Evolutionary conservation across 2,113 vertebrate species (phyloP).

Genomic region (Marcusenius ussheri): DNA sequence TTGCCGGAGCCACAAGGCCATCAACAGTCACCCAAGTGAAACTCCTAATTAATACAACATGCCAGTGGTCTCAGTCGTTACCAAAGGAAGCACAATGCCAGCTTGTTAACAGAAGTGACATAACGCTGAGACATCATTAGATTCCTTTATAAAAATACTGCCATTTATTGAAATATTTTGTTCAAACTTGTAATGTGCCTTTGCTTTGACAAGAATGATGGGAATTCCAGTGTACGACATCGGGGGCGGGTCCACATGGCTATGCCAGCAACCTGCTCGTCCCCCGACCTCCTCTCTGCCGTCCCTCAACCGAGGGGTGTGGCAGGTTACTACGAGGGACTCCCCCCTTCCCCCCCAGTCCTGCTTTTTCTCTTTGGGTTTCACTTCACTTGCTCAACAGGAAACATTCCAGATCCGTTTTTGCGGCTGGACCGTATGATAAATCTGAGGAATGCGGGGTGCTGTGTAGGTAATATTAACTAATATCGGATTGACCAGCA

Average conservation of each 20-base stretch:
- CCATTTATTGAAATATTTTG: background rate
- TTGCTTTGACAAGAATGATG: background rate
- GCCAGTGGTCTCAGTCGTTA: background rate
- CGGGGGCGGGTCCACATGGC: background rate
- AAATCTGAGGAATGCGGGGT: background rate
- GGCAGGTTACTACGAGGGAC: background rate
- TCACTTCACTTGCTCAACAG: background rate
- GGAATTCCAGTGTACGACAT: background rate
- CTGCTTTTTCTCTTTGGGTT: background rate
- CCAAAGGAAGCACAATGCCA: background rate
- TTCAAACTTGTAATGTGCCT: background rate
- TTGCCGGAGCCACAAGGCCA: background rate
- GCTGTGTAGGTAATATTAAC: background rate
- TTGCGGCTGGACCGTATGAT: background rate
- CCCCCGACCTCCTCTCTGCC: background rate
- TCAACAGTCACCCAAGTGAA: slow-evolving; percentile 6
- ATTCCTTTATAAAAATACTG: background rate
- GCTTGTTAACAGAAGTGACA: background rate
- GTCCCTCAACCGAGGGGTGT: too few relatives aligned
- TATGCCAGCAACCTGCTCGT: background rate
- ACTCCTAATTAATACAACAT: background rate
- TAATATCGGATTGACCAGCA: background rate
- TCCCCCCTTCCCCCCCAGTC: background rate
- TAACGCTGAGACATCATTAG: background rate
- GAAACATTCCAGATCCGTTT: background rate